These are phyloP conservation scores for Rhynchomys soricoides DNA, from an alignment of 2,113 vertebrate species.

Conservation along the genomic window DNA sequence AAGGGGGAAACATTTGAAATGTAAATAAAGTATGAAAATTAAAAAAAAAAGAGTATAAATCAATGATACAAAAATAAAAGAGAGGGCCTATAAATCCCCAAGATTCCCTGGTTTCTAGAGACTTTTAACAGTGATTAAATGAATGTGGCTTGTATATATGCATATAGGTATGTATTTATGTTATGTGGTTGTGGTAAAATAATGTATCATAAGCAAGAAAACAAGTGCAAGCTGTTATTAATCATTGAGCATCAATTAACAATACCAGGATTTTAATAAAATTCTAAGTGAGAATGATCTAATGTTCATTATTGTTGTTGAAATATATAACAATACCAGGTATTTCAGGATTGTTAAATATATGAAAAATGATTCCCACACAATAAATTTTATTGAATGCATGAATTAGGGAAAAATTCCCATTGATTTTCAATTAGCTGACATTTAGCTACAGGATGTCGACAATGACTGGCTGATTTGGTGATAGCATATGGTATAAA, in stretches of 20 bases:
- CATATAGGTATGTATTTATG: not conserved
- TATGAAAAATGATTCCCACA: not conserved
- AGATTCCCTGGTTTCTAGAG: not conserved
- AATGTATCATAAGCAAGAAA: not conserved
- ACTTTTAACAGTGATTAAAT: not conserved
- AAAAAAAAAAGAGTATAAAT: too few species aligned
- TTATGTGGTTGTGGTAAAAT: not conserved
- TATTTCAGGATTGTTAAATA: not conserved
- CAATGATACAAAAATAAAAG: too few species aligned
- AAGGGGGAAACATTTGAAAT: too few species aligned
- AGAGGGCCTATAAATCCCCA: not conserved
- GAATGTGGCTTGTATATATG: not conserved
- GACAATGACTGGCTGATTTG: slow-evolving; percentile 26
- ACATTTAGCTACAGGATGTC: slow-evolving; percentile 39
- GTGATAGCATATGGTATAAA: not conserved
- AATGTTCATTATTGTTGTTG: not conserved
- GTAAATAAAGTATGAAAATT: too few species aligned
- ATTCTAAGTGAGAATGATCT: not conserved
- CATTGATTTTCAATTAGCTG: slow-evolving; percentile 58
- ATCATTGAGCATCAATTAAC: not conserved
- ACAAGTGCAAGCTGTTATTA: not conserved
- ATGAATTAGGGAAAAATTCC: not conserved
- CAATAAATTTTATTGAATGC: not conserved
- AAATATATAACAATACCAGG: not conserved
- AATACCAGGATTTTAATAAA: not conserved